phyloP scores from a whole-genome alignment of 2,113 vertebrate species.

The Todiramphus chloris region DNA sequence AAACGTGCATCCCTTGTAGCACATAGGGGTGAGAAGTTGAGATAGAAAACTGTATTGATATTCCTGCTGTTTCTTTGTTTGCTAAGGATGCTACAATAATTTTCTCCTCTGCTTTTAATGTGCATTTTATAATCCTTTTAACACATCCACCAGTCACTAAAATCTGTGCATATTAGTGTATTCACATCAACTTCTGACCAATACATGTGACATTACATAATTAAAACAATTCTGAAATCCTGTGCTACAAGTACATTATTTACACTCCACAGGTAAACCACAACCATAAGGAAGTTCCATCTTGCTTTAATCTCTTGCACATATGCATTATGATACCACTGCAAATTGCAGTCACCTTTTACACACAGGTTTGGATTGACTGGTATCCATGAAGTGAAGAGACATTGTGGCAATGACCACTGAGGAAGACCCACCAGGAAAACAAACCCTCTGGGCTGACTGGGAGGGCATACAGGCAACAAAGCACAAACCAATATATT shows the following conservation, averaged over 20 bases:
- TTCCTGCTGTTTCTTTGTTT: neutral
- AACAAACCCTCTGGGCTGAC: neutral
- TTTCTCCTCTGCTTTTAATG: neutral
- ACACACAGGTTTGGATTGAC: neutral
- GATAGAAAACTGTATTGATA: neutral
- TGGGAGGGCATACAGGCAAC: neutral
- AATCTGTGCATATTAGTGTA: neutral
- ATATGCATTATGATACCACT: neutral
- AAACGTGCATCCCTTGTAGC: neutral
- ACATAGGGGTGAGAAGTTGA: neutral
- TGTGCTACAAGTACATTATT: neutral
- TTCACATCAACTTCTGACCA: neutral
- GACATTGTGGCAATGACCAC: fast-evolving
- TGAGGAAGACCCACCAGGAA: neutral
- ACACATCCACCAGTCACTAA: neutral
- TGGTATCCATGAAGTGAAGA: neutral
- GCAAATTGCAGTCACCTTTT: neutral
- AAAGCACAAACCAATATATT: neutral
- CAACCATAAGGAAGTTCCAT: neutral
- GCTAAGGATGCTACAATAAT: neutral
- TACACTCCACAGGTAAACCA: neutral
- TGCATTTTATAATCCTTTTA: neutral
- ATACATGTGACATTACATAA: neutral
- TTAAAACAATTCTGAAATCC: neutral
- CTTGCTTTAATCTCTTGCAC: neutral